These are phyloP conservation scores for Phrixothrix hirtus DNA, from an alignment of 2,888 invertebrate genomes.

Conservation along the genomic window DNA sequence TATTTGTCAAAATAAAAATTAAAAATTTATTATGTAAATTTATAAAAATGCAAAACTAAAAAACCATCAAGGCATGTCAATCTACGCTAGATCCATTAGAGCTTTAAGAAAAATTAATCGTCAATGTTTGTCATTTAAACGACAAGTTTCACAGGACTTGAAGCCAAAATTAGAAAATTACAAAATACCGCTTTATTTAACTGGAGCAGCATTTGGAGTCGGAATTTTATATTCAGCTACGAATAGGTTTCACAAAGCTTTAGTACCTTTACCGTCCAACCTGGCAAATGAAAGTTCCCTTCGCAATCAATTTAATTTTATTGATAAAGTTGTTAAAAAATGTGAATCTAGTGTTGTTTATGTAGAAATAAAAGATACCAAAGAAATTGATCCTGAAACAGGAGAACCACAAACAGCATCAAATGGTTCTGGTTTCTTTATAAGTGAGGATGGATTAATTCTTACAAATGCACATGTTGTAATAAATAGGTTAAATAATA, in stretches of 20 bases:
- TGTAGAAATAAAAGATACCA: constrained; percentile 80
- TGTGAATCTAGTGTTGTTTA: constrained; percentile 86
- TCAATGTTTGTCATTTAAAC: not conserved
- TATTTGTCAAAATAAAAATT: constrained; percentile 5
- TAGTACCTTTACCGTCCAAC: not conserved
- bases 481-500: constrained; percentile 72
- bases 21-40: not conserved
- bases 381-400: constrained; percentile 68
- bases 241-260: not conserved
- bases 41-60: not conserved
- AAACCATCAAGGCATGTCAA: not conserved
- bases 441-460: constrained; percentile 83
- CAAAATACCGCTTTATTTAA: not conserved
- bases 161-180: not conserved
- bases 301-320: constrained; percentile 74
- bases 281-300: constrained; percentile 12
- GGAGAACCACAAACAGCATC: constrained; percentile 70
- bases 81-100: not conserved
- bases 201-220: not conserved
- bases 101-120: not conserved
- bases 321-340: constrained; percentile 85
- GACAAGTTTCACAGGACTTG: not conserved
- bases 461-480: constrained; percentile 96
- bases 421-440: constrained; percentile 91
- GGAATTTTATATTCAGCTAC: not conserved